A percentile compares a stretch with the other conserved stretches of the same genome.
Evolutionary conservation across 2,797 vertebrate genomes (phyloP).

Genomic region (Enteromius treurensis): DNA sequence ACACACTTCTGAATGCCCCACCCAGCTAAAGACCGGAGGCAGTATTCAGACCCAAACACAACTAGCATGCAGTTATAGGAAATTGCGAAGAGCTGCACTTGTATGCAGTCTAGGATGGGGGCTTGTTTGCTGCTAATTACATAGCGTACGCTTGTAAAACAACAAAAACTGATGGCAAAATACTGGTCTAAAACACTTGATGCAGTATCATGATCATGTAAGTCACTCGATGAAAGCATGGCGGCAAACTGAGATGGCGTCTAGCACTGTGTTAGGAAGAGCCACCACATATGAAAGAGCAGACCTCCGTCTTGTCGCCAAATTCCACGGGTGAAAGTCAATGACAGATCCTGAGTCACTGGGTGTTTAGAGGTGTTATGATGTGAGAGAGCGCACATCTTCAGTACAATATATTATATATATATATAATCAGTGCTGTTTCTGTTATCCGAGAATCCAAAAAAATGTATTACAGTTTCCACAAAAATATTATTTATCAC

Average conservation of each 20-base stretch:
- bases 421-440: no score
- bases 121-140: not conserved
- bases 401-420: not conserved
- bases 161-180: not conserved
- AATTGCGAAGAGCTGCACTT: not conserved
- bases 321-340: conserved; percentile 43
- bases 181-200: not conserved
- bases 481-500: no score
- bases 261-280: conserved; percentile 21
- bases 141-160: not conserved
- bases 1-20: conserved; percentile 49
- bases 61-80: conserved; percentile 16
- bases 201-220: conserved; percentile 15
- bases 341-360: conserved; percentile 48
- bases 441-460: no score
- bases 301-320: conserved; percentile 28
- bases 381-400: conserved; percentile 26
- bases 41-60: conserved; percentile 35
- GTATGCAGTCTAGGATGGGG: not conserved
- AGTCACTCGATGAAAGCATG: conserved; percentile 9
- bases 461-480: no score
- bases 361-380: conserved; percentile 30
- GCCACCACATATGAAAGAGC: conserved; percentile 17
- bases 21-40: conserved; percentile 43
- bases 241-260: conserved; percentile 26